Evolutionary conservation across 1,140 invertebrate species (phyloP).

Genomic region (Galleria mellonella): DNA sequence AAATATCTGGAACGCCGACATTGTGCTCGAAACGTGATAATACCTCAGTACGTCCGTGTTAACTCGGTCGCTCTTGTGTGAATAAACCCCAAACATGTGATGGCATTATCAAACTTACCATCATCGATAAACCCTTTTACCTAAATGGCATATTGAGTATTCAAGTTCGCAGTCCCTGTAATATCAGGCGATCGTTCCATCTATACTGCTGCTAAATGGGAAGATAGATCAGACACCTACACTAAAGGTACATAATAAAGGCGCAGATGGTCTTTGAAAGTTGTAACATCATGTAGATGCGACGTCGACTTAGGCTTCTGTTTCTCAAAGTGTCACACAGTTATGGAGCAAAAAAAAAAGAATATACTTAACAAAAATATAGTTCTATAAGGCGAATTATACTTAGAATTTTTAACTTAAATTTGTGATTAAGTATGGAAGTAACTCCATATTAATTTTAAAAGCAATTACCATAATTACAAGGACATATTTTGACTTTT

Average conservation of each 20-base stretch:
- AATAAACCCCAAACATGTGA: constrained; percentile 22
- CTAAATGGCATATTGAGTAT: constrained; percentile 53
- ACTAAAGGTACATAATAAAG: constrained; percentile 3
- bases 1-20: no score
- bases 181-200: constrained; percentile 19
- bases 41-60: constrained; percentile 7
- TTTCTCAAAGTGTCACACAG: no score
- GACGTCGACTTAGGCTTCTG: no score
- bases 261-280: constrained; percentile 19
- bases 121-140: constrained; percentile 53
- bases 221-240: constrained; percentile 22
- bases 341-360: no score
- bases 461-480: no score
- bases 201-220: constrained; percentile 22
- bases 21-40: not conserved
- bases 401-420: no score
- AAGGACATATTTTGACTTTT: no score
- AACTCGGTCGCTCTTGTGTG: constrained; percentile 19
- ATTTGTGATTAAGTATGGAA: no score
- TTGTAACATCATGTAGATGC: constrained; percentile 13
- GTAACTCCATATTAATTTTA: no score
- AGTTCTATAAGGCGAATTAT: no score
- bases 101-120: constrained; percentile 39
- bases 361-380: no score
- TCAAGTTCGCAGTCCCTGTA: constrained; percentile 27